Conservation (phyloP, 2,113 vertebrate species). For the Tetrax tetrax region DNA sequence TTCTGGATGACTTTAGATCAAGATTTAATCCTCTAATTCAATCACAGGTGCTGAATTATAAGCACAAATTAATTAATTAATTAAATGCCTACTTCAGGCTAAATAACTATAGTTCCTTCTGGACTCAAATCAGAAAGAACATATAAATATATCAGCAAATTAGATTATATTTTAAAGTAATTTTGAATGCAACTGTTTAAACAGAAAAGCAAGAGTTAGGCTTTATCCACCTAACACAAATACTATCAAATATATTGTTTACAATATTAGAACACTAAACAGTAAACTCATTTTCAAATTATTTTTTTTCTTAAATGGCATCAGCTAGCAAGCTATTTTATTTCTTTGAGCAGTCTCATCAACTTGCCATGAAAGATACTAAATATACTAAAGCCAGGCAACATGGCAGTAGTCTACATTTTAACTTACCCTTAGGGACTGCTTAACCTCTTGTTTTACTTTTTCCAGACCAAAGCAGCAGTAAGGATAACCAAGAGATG, state of each 20-base stretch:
- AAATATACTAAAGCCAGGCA: constrained; percentile 64
- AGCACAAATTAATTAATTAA: neutral
- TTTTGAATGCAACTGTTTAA: neutral
- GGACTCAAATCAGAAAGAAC: neutral
- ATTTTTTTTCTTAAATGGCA: constrained; percentile 31
- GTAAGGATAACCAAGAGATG: constrained; percentile 56
- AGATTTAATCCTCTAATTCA: neutral
- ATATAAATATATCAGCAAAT: neutral
- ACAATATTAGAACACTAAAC: constrained; percentile 35
- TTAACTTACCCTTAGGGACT: constrained; percentile 73
- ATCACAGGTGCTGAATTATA: neutral
- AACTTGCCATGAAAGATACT: constrained; percentile 60
- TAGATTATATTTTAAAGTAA: neutral
- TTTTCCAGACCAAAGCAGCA: constrained; percentile 69
- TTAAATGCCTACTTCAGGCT: neutral
- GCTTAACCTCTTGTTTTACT: constrained; percentile 74
- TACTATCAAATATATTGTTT: constrained; percentile 27
- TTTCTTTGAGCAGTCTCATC: constrained; percentile 49
- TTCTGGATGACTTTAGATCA: neutral
- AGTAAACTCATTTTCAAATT: constrained; percentile 28
- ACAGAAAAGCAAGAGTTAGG: neutral
- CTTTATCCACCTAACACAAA: neutral
- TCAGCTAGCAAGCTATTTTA: constrained; percentile 52
- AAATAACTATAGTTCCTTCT: neutral
- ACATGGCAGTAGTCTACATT: constrained; percentile 63